Evolutionary conservation across 2,797 vertebrate genomes (phyloP).

Genomic region (Urosaurus nigricauda): DNA sequence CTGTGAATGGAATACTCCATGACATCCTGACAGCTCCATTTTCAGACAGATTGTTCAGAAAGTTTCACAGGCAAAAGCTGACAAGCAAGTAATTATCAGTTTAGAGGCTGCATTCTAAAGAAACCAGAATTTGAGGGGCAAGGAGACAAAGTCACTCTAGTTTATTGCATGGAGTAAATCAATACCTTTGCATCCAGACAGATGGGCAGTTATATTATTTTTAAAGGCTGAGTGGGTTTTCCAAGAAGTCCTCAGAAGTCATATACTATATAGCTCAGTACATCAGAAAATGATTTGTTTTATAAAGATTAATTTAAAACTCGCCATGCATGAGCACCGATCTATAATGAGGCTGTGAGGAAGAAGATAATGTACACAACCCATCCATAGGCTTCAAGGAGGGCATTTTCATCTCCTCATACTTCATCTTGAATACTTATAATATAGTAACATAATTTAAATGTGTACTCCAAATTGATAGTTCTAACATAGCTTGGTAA

Average conservation of each 20-base stretch:
- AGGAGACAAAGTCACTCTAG: background rate
- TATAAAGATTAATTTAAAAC: constrained; percentile 15
- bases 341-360: background rate
- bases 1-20: background rate
- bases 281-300: constrained; percentile 16
- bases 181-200: background rate
- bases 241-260: background rate
- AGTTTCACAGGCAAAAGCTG: background rate
- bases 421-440: background rate
- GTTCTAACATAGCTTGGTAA: background rate
- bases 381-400: background rate
- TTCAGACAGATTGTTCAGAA: background rate
- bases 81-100: constrained; percentile 8
- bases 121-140: background rate
- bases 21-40: background rate
- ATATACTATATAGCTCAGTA: background rate
- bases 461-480: background rate
- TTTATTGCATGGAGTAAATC: constrained; percentile 1
- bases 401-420: background rate
- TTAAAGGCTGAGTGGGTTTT: background rate
- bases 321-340: background rate
- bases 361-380: background rate
- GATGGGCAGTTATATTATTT: constrained; percentile 13
- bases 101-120: background rate
- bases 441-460: background rate